Percentiles rank a stretch among this genome's conserved stretches.
phyloP scores from a whole-genome alignment of 1,140 invertebrate genomes.

The Plectrocnemia conspersa region DNA sequence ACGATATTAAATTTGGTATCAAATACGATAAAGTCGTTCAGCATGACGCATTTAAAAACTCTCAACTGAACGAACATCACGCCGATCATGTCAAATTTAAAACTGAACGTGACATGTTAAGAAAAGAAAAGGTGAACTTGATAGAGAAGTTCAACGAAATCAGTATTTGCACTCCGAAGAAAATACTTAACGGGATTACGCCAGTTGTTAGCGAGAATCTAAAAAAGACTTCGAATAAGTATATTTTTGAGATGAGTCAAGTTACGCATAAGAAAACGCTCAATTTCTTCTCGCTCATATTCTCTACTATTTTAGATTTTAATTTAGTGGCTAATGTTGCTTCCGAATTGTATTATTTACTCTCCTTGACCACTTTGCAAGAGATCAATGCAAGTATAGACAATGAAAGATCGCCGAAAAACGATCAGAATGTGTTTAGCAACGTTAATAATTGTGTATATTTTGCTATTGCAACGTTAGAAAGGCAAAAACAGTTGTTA shows the following conservation, averaged over 20 bases:
- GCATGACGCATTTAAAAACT: conserved; percentile 45
- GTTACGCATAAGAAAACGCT: conserved; percentile 41
- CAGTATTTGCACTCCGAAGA: conserved; percentile 35
- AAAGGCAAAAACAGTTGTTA: conserved; percentile 39
- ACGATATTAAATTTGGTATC: conserved; percentile 30
- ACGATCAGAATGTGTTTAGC: conserved; percentile 38
- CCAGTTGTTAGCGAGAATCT: conserved; percentile 2
- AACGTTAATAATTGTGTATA: conserved; percentile 47
- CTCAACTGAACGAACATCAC: conserved; percentile 41
- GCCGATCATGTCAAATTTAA: conserved; percentile 41
- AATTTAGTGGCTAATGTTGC: conserved; percentile 46
- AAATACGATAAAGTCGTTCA: conserved; percentile 38
- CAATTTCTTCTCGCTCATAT: conserved; percentile 43
- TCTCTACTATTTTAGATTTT: conserved; percentile 43
- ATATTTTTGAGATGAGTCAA: conserved; percentile 40
- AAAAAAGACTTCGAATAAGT: conserved; percentile 38
- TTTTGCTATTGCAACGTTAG: conserved; percentile 46
- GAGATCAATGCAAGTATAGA: conserved; percentile 35
- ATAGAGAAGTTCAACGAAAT: conserved; percentile 50
- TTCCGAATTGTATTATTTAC: conserved; percentile 47
- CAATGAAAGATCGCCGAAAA: neutral
- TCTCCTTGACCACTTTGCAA: conserved; percentile 45
- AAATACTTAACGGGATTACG: neutral
- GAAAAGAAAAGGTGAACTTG: conserved; percentile 46
- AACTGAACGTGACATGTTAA: conserved; percentile 44